Base-by-base conservation (phyloP, 2,888 invertebrate genomes). In the Neocrepidodera transversa region DNA sequence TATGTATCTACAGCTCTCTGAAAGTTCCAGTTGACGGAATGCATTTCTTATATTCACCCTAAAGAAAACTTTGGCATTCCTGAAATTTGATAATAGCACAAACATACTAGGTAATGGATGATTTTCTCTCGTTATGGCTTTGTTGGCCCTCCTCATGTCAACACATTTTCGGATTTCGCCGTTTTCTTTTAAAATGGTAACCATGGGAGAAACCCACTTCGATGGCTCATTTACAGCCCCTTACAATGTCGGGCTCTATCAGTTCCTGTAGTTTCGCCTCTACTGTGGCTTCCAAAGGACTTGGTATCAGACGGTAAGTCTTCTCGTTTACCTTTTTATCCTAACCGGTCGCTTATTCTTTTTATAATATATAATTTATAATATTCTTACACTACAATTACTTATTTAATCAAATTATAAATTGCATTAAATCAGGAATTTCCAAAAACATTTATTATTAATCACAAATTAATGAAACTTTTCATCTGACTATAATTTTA, bases 11-110 rank as follows among this genome's bases (percentile, higher is more conserved):
- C 74, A 75, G 1, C 68, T 62, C 14, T 63, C 63, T 20, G 66
- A 58, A 2, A 78, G 64, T 65, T 76, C 75, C 1, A 78, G 60
- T 62, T 78, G 77, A 62, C 78, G 75, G 48, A 74, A 78, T 1
- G 73, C 78, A 10, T 71, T 59, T 43, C 71, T 69, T 3, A 78
- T 63, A 48, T 78, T 76, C 13, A 69, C 30, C 42, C 54, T 64
- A 7, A 62, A 63, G 36, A 69, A 71, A 13, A 52, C 55, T 36
- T 57, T 60, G 13, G 65, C 63, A 30, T 65, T 65, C 5, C 75
- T 72, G 7, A 78, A 55, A 35, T 65, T 58, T 8, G 69, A 65
- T 6, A 70, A 17, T 16, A 70, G 18, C 1, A 58, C 17, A 11
- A 69, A 64, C 63, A 71, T 68, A 5, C 62, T 64, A 7, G 69